Evolutionary conservation across 2,888 invertebrate genomes (phyloP).

Genomic region (Thereva nobilitata): DNA sequence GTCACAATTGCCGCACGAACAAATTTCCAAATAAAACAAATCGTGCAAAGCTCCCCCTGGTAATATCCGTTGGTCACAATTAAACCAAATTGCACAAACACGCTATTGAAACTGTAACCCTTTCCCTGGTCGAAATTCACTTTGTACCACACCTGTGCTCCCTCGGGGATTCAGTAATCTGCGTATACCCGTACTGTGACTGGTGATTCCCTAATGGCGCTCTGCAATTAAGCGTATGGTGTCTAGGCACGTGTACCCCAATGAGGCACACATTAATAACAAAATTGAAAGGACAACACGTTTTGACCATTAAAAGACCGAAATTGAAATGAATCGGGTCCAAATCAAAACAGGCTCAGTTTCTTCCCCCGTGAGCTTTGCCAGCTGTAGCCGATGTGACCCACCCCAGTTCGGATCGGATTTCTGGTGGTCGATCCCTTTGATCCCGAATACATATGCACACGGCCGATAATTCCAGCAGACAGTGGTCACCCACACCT

Average conservation of each 20-base stretch:
- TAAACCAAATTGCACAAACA: constrained; percentile 2
- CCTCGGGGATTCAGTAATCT: constrained; percentile 7
- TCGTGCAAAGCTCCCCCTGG: no score
- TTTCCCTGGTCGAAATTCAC: constrained; percentile 3
- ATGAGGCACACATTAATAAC: constrained; percentile 25
- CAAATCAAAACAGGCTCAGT: not conserved
- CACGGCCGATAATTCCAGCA: constrained; percentile 3
- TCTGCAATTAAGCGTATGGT: not conserved
- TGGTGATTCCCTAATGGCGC: constrained; percentile 12
- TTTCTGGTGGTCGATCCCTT: constrained; percentile 10
- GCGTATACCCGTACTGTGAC: constrained; percentile 9
- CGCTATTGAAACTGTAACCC: not conserved
- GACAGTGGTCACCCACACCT: constrained; percentile 21
- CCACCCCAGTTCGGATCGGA: not conserved
- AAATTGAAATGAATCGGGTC: constrained; percentile 30
- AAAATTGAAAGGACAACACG: constrained; percentile 26
- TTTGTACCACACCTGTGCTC: constrained; percentile 11
- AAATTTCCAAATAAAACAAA: no score
- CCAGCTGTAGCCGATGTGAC: constrained; percentile 1
- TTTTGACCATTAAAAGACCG: constrained; percentile 23
- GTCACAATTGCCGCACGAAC: no score
- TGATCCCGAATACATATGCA: constrained; percentile 3
- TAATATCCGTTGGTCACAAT: no score
- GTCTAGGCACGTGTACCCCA: constrained; percentile 9
- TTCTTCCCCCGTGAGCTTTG: not conserved